Percentiles rank a stretch among this genome's conserved stretches.
Evolutionary conservation across 2,113 vertebrate genomes (phyloP).

Genomic region (Daboia siamensis): DNA sequence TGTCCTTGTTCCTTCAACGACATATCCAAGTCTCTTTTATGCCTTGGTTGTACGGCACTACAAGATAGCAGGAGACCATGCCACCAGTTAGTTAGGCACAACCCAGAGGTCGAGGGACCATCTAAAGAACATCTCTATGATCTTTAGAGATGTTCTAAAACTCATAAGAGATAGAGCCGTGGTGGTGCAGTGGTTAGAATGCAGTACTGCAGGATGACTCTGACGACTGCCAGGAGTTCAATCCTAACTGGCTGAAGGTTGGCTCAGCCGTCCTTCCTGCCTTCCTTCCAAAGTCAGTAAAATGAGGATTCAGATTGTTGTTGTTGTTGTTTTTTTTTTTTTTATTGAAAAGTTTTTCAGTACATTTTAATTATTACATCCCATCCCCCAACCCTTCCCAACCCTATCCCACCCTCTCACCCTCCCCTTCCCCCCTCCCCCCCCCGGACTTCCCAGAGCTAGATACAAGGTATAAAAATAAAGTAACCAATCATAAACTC

Average conservation of each 20-base stretch:
- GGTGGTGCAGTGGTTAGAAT: background rate
- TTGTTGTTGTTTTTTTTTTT: too few species aligned
- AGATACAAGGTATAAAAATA: too few species aligned
- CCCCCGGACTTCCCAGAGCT: too few species aligned
- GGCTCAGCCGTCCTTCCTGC: background rate
- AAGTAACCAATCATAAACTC: too few species aligned
- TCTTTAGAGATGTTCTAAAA: background rate
- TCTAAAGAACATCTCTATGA: background rate
- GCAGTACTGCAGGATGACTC: background rate
- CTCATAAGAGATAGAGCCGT: background rate
- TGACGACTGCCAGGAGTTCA: background rate
- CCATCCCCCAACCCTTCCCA: too few species aligned
- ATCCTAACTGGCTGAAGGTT: background rate
- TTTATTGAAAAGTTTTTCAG: too few species aligned
- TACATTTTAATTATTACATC: too few species aligned
- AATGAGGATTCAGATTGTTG: background rate
- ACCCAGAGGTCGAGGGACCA: background rate
- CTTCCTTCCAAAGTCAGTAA: background rate
- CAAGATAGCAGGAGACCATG: background rate
- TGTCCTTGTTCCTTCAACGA: background rate
- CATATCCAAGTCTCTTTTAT: background rate
- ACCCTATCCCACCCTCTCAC: too few species aligned
- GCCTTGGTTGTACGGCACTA: background rate
- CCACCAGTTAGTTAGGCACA: background rate
- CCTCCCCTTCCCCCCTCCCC: too few species aligned